phyloP scores from a whole-genome alignment of 2,797 vertebrate genomes.

The Synaphobranchus kaupii region DNA sequence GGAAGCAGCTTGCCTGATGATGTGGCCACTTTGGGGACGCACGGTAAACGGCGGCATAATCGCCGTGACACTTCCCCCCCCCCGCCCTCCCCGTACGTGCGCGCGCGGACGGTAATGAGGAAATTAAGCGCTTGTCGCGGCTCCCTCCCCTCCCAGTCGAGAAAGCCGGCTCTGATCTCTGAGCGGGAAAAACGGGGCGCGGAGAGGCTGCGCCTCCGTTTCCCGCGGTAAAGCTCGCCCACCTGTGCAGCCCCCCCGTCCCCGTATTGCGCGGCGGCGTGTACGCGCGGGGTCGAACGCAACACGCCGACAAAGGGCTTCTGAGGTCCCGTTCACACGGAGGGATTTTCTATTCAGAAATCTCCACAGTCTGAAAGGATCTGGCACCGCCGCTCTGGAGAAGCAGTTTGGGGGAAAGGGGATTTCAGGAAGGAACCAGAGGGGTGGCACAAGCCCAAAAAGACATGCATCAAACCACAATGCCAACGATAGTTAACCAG shows the following conservation, averaged over 20 bases:
- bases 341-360: slow-evolving; percentile 23
- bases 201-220: slow-evolving; percentile 56
- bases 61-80: slow-evolving; percentile 13
- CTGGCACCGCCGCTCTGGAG: not conserved
- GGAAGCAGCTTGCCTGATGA: not conserved
- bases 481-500: slow-evolving; percentile 37
- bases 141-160: slow-evolving; percentile 2
- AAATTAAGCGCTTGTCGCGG: slow-evolving; percentile 61
- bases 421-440: not conserved
- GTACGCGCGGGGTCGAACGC: slow-evolving; percentile 33
- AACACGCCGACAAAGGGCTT: not conserved
- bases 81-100: not conserved
- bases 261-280: slow-evolving; percentile 49
- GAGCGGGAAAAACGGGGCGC: slow-evolving; percentile 48
- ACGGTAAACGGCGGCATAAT: not conserved
- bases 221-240: slow-evolving; percentile 63
- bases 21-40: not conserved
- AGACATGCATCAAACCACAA: slow-evolving; percentile 38
- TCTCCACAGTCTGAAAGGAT: slow-evolving; percentile 15
- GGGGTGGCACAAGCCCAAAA: not conserved
- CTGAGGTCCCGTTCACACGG: slow-evolving; percentile 5
- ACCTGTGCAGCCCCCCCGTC: slow-evolving; percentile 69
- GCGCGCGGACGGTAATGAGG: slow-evolving; percentile 41
- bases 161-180: slow-evolving; percentile 46
- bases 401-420: not conserved